Conservation (phyloP, 2,888 invertebrate genomes). For the Eupithecia insigniata region DNA sequence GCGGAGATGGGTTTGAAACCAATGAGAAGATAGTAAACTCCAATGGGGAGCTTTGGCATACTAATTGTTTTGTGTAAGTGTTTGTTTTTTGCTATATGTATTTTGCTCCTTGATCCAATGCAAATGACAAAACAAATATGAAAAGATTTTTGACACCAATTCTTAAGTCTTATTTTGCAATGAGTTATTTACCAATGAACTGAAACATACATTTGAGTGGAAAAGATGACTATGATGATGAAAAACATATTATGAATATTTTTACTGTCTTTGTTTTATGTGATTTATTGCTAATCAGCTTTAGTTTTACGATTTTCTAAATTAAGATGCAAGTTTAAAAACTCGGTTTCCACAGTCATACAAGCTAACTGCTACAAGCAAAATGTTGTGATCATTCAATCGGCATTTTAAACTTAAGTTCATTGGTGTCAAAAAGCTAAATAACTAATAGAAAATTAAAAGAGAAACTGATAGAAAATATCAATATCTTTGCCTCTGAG, state of each 20-base stretch:
- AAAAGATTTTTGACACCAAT: too few relatives aligned
- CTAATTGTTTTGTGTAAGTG: constrained; percentile 98
- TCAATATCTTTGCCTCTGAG: neutral
- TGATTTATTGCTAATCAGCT: too few relatives aligned
- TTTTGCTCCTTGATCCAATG: neutral
- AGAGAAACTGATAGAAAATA: too few relatives aligned
- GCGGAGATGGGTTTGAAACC: constrained; percentile 97
- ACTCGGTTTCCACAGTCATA: too few relatives aligned
- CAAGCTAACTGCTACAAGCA: neutral
- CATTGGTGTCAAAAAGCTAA: constrained; percentile 1
- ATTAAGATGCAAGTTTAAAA: too few relatives aligned
- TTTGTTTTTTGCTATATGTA: neutral
- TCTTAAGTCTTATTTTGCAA: too few relatives aligned
- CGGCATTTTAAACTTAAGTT: too few relatives aligned
- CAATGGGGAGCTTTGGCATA: constrained; percentile 99
- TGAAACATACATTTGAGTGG: neutral
- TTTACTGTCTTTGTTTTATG: too few relatives aligned
- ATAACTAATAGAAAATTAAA: neutral
- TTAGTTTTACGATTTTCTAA: too few relatives aligned
- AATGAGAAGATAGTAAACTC: constrained; percentile 99
- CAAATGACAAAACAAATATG: too few relatives aligned
- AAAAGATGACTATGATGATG: neutral
- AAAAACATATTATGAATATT: too few relatives aligned
- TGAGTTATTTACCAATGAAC: neutral
- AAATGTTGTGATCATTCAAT: neutral